phyloP scores from a whole-genome alignment of 2,797 vertebrate species.

The Chromobotia macracanthus region DNA sequence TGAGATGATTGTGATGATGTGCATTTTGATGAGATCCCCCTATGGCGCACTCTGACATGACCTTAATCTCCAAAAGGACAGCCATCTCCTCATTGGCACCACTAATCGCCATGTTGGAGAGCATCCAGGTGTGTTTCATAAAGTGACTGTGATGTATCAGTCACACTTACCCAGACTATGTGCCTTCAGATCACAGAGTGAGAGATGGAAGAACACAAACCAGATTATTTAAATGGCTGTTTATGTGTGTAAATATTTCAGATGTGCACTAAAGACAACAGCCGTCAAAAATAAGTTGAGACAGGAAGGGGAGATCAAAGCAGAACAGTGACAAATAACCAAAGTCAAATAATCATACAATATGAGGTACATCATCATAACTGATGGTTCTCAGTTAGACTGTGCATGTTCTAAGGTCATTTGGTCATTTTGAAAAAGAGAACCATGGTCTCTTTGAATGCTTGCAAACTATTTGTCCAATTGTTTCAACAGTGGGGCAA shows the following conservation, averaged over 20 bases:
- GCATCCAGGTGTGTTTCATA: slow-evolving; percentile 66
- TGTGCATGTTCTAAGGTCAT: background rate
- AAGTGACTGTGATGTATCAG: slow-evolving; percentile 55
- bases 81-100: slow-evolving; percentile 60
- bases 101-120: slow-evolving; percentile 70
- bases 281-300: slow-evolving; percentile 16
- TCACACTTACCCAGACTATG: slow-evolving; percentile 26
- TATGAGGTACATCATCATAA: slow-evolving; percentile 19
- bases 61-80: slow-evolving; percentile 67
- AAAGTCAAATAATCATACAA: slow-evolving; percentile 29
- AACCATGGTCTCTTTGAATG: slow-evolving; percentile 8
- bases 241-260: slow-evolving; percentile 45
- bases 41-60: slow-evolving; percentile 67
- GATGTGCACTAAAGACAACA: slow-evolving; percentile 44
- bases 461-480: background rate
- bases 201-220: slow-evolving; percentile 18
- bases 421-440: background rate
- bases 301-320: slow-evolving; percentile 22
- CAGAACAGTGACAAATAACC: slow-evolving; percentile 36
- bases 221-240: slow-evolving; percentile 26
- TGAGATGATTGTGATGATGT: slow-evolving; percentile 65
- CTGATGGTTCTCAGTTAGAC: slow-evolving; percentile 13
- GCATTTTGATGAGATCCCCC: slow-evolving; percentile 70
- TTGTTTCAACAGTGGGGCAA: slow-evolving; percentile 21
- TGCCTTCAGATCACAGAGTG: slow-evolving; percentile 14